These are phyloP conservation scores for Cyanoramphus novaezelandiae DNA, from an alignment of 2,113 vertebrate species.

Conservation along the genomic window DNA sequence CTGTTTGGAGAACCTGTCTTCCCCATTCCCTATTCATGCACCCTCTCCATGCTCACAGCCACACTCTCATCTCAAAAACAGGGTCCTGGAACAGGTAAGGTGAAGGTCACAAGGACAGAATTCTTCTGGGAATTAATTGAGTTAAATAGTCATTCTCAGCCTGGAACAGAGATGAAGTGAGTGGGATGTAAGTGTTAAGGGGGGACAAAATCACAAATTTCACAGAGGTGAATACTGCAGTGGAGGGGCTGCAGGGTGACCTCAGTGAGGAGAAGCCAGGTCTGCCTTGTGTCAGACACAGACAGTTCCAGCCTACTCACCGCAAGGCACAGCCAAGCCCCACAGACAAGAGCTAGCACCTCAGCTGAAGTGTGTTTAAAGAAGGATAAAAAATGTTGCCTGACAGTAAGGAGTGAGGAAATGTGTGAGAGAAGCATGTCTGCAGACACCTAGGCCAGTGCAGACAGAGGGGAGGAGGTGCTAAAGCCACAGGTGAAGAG, in stretches of 20 bases:
- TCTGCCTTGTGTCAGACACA: fast-evolving
- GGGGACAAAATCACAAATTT: background rate
- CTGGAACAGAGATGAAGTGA: background rate
- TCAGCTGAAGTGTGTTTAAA: fast-evolving
- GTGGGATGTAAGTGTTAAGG: background rate
- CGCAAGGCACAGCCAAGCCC: fast-evolving
- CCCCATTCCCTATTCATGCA: background rate
- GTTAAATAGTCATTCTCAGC: background rate
- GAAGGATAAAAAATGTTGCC: background rate
- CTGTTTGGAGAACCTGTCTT: background rate
- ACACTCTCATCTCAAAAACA: background rate
- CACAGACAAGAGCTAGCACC: fast-evolving
- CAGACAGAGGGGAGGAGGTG: background rate
- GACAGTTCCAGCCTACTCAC: fast-evolving
- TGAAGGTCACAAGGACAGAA: background rate
- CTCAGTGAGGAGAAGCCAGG: background rate
- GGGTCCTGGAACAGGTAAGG: background rate
- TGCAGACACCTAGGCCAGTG: background rate
- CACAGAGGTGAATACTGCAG: fast-evolving
- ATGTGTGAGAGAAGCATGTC: background rate
- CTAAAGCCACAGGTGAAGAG: fast-evolving
- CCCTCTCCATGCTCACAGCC: background rate
- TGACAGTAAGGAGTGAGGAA: background rate
- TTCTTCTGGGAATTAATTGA: background rate
- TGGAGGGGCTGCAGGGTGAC: fast-evolving